phyloP scores from a whole-genome alignment of 2,113 vertebrate species.

The Lepus americanus region DNA sequence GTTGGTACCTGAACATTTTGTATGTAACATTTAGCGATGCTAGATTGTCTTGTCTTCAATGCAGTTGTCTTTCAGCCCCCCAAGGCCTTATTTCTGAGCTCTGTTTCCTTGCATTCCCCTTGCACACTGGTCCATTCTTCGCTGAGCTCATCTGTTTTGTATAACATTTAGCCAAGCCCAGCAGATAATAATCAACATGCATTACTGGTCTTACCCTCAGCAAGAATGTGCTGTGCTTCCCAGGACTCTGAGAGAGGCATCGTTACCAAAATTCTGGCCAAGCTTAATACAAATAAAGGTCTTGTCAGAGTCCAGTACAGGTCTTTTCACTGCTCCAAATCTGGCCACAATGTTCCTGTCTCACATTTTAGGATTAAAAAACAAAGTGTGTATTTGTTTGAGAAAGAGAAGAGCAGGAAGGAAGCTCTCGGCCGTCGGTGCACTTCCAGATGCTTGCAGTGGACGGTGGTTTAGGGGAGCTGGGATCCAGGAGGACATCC shows the following conservation, averaged over 20 bases:
- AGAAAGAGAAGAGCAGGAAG: too few species aligned
- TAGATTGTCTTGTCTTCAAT: too few species aligned
- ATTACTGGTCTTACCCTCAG: not conserved
- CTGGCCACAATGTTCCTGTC: not conserved
- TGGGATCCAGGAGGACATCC: too few species aligned
- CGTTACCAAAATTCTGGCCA: not conserved
- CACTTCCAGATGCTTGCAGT: too few species aligned
- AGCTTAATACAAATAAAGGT: not conserved
- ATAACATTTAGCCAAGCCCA: not conserved
- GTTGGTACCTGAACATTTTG: too few species aligned
- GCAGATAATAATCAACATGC: not conserved
- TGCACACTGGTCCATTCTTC: not conserved
- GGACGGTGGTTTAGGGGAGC: too few species aligned
- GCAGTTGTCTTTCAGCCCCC: not conserved
- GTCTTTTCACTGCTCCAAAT: not conserved
- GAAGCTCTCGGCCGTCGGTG: too few species aligned
- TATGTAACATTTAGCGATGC: too few species aligned
- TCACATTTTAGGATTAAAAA: not conserved
- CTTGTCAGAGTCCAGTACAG: not conserved
- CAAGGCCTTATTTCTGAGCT: not conserved
- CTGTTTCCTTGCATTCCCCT: not conserved
- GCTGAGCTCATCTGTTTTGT: not conserved
- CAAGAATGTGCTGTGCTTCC: not conserved
- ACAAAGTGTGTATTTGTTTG: too few species aligned
- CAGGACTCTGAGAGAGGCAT: not conserved